Base-by-base conservation (phyloP, 2,888 invertebrate genomes). In the Cecidostiba fungosa region DNA sequence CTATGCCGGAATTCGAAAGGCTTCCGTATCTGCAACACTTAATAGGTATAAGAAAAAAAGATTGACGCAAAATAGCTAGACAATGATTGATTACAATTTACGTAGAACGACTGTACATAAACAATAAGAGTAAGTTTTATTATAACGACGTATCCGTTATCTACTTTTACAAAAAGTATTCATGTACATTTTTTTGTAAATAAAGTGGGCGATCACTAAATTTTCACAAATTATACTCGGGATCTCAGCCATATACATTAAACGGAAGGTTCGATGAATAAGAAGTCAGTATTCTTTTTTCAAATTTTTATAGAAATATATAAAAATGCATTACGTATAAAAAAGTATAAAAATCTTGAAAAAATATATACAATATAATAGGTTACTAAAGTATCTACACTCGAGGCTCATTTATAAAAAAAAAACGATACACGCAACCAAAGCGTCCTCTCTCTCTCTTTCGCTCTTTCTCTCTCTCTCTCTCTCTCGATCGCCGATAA, bases 291-390 rank as follows among this genome's bases (percentile, higher is more conserved):
- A 19, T 59, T n/a, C 19, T 50, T 59, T 43, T 73, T 70, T 19
- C n/a, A 47, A 81, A 73, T 80, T 80, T 86, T 84, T 84, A 32
- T 81, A 86, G 66, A 84, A 86, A 84, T 87, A 82, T 70, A 85
- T 85, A 85, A 85, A 87, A 83, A 79, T 83, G 76, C 73, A 78
- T 86, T 86, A 79, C 62, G 73, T 87, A 85, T 83, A 85, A 85
- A 87, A 87, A 85, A 85, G 81, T 85, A 86, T 83, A 85, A 86
- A 86, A 87, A 87, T 80, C 47, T 87, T 80, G 26, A 79, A 86
- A 86, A 86, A 70, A 85, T 88, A 87, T 88, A 87, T 87, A 88
- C 85, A 88, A 88, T 83, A 59, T 59, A 77, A 86, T 87, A 88
- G 78, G 39, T 85, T 77, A 86, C 74, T 83, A 79, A 87, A 84